Evolutionary conservation across 2,888 invertebrate genomes (phyloP).

Genomic region (Callimorpha dominula): DNA sequence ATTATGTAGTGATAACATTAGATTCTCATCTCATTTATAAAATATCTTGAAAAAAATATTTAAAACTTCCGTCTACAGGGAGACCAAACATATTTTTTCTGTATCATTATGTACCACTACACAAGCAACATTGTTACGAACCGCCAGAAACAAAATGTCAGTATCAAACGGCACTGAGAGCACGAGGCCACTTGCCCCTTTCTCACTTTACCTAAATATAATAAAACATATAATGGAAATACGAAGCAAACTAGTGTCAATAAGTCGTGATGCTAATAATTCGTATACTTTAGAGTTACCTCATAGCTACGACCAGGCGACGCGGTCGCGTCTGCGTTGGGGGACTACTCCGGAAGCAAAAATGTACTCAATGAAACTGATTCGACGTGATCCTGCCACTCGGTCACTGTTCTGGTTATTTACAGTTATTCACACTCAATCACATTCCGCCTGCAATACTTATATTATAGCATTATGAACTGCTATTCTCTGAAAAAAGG

Average conservation of each 20-base stretch:
- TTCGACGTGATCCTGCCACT: constrained; percentile 73
- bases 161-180: background rate
- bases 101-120: background rate
- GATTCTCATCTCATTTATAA: background rate
- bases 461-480: background rate
- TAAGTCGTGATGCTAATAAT: constrained; percentile 41
- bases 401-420: constrained; percentile 85
- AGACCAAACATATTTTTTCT: background rate
- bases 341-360: constrained; percentile 82
- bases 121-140: background rate
- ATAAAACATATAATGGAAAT: background rate
- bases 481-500: background rate
- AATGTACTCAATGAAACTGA: constrained; percentile 78
- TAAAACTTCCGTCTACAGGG: background rate
- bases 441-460: constrained; percentile 21
- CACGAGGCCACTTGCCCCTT: background rate
- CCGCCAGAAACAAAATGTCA: background rate
- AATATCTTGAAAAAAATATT: background rate
- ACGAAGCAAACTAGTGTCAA: background rate
- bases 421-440: constrained; percentile 29
- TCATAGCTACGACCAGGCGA: constrained; percentile 56
- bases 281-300: constrained; percentile 45
- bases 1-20: too few relatives aligned
- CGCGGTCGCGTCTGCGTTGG: constrained; percentile 64
- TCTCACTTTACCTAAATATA: background rate